A percentile compares a stretch with the other conserved stretches of the same genome.
Conservation (phyloP, 1,140 invertebrate species). For the Tetramorium alpestre region DNA sequence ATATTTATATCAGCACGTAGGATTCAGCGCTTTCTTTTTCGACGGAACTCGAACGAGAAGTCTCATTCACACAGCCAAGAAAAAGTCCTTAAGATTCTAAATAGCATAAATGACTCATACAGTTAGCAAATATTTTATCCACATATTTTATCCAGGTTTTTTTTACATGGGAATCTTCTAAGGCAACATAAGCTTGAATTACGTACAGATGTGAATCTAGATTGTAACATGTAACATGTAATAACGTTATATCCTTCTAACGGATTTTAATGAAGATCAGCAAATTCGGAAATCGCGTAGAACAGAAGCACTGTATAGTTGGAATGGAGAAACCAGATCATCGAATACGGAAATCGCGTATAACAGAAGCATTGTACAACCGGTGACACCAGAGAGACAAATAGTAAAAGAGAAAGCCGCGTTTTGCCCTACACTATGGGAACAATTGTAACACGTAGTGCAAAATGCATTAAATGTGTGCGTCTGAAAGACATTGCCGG, state of each 20-base stretch:
- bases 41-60: background rate
- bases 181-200: background rate
- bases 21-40: background rate
- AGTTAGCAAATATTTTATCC: background rate
- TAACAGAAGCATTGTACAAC: background rate
- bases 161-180: background rate
- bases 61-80: background rate
- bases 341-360: background rate
- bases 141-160: background rate
- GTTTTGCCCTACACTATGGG: slow-evolving; percentile 22
- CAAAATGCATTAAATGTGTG: background rate
- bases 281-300: background rate
- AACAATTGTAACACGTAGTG: background rate
- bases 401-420: slow-evolving; percentile 47
- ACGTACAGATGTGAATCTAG: background rate
- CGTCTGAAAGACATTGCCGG: slow-evolving; percentile 6
- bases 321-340: slow-evolving; percentile 16
- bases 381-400: slow-evolving; percentile 34
- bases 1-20: background rate
- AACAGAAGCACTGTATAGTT: background rate
- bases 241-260: slow-evolving; percentile 2
- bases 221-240: background rate
- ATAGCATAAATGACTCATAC: background rate
- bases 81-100: background rate
- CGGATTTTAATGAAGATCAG: background rate